These are phyloP conservation scores for Acronicta aceris DNA, from an alignment of 2,888 invertebrate genomes.

Conservation along the genomic window DNA sequence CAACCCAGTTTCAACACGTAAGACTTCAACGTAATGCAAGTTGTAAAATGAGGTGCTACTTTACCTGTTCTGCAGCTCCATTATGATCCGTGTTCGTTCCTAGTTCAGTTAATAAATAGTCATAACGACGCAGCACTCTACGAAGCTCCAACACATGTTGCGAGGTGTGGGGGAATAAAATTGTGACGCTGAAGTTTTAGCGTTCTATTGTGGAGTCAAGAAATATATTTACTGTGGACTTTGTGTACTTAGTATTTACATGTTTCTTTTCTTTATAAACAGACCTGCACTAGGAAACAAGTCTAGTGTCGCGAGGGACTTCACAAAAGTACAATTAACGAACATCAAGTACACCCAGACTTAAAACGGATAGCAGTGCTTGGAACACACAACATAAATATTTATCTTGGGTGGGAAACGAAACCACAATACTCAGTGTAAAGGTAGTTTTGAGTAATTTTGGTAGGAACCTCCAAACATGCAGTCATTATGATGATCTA, in stretches of 20 bases:
- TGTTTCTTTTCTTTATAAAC: no score
- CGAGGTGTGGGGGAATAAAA: background rate
- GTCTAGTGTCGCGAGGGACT: no score
- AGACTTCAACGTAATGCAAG: background rate
- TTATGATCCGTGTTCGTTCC: slow-evolving; percentile 11
- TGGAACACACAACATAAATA: no score
- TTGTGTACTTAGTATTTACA: background rate
- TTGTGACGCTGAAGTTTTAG: background rate
- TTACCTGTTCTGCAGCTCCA: background rate
- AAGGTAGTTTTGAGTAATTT: no score
- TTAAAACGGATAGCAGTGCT: no score
- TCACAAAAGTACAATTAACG: no score
- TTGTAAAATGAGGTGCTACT: slow-evolving; percentile 9
- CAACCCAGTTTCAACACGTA: background rate
- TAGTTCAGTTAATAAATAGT: slow-evolving; percentile 13
- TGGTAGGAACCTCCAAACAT: no score
- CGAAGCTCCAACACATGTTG: slow-evolving; percentile 5
- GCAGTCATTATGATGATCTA: no score
- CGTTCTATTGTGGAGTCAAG: background rate
- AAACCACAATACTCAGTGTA: no score
- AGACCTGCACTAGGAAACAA: no score
- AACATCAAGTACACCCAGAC: no score
- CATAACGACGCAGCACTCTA: slow-evolving; percentile 7
- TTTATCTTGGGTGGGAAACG: no score
- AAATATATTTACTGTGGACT: background rate